A percentile compares a stretch with the other conserved stretches of the same genome.
phyloP scores from a whole-genome alignment of 2,113 vertebrate species.

The Entelurus aequoreus region DNA sequence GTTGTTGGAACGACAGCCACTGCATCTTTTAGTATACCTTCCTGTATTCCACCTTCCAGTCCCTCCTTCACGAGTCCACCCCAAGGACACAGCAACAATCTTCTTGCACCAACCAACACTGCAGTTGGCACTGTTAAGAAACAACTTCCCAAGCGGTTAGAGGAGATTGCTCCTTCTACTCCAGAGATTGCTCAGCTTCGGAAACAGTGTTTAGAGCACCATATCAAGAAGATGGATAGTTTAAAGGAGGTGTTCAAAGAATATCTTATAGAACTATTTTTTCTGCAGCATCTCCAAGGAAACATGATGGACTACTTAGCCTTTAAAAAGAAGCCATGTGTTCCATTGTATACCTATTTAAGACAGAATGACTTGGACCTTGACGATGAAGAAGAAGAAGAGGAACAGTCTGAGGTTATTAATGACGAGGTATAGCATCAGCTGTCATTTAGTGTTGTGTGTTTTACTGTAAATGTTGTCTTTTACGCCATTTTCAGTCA shows the following conservation, averaged over 20 bases:
- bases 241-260: conserved; percentile 90
- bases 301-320: conserved; percentile 99
- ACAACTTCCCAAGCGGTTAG: conserved; percentile 79
- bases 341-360: conserved; percentile 87
- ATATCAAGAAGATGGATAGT: conserved; percentile 84
- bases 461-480: neutral
- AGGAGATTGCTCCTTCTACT: conserved; percentile 88
- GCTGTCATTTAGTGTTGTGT: neutral
- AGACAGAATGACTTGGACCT: conserved; percentile 93
- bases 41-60: conserved; percentile 83
- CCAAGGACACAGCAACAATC: conserved; percentile 77
- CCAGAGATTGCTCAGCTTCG: conserved; percentile 87
- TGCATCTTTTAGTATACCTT: conserved; percentile 78
- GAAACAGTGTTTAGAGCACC: conserved; percentile 90
- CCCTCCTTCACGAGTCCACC: conserved; percentile 79
- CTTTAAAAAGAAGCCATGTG: conserved; percentile 93
- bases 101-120: conserved; percentile 70
- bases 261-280: conserved; percentile 91
- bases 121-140: conserved; percentile 74
- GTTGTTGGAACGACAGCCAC: conserved; percentile 70
- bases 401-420: conserved; percentile 92
- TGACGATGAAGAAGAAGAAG: conserved; percentile 93
- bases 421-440: conserved; percentile 85
- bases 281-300: conserved; percentile 93
- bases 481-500: neutral